Base-by-base conservation (phyloP, 2,888 invertebrate genomes). In the Lutraria lutraria region DNA sequence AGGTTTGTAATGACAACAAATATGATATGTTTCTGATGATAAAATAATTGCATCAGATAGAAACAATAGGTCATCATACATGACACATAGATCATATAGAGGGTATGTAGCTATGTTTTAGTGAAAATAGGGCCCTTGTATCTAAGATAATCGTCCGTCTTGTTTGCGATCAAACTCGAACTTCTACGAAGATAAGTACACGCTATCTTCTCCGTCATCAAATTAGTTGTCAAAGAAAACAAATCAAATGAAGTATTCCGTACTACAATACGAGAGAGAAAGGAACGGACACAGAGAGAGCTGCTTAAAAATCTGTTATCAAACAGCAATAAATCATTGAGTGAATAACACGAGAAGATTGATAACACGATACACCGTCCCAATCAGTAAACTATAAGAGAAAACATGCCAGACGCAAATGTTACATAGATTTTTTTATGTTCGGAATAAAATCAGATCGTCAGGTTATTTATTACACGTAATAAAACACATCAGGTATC, bases 221-320 rank as follows among this genome's bases (percentile, higher is more conserved):
- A 83, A 83, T 83, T 83, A 83, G 68, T 68, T 83, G 83, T 83
- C 83, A 83, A 68, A 52, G 25, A 68, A 68, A 56, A 68, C 83
- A 83, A 68, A 72, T 83, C 21, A 83, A 52, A 68, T 81, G 76
- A 76, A 76, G 34, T 76, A 19, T 31, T 10, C 31, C 31, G 34
- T 76, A 34, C 34, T 2, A 76, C 31, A 34, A 31, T 76, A 16
- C 34, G 19, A 25, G 76, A 31, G 43, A 43, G n/a, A n/a, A n/a
- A n/a, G n/a, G n/a, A n/a, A n/a, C n/a, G n/a, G n/a, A n/a, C n/a
- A n/a, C n/a, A n/a, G n/a, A n/a, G 76, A 34, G 31, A 34, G 76
- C 76, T 76, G 31, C 34, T 76, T 76, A 76, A 16, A 76, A 76
- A 76, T 34, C 31, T 76, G 76, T 76, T 76, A 76, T 76, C 76